phyloP scores from a whole-genome alignment of 2,797 vertebrate genomes.

The Hybognathus amarus region DNA sequence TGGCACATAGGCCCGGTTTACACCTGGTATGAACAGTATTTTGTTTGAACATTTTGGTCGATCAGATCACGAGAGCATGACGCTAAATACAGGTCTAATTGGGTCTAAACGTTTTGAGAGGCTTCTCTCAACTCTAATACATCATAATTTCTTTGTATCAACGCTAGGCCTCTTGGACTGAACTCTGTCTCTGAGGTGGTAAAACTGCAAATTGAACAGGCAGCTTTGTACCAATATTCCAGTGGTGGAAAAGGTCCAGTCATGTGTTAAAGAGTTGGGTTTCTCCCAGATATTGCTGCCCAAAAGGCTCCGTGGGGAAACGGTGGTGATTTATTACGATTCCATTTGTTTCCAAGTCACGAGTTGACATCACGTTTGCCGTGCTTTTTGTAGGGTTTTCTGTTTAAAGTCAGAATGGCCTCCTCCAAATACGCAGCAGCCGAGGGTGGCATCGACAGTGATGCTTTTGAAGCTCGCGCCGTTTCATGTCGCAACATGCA shows the following conservation, averaged over 20 bases:
- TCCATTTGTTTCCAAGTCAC: slow-evolving; percentile 55
- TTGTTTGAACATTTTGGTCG: too few species aligned
- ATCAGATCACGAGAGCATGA: too few species aligned
- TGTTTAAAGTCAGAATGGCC: slow-evolving; percentile 72
- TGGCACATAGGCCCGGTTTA: too few species aligned
- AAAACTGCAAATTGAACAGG: slow-evolving; percentile 61
- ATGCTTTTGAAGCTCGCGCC: slow-evolving; percentile 76
- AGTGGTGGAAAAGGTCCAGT: slow-evolving; percentile 58
- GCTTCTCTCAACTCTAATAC: not conserved
- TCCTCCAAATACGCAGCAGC: slow-evolving; percentile 57
- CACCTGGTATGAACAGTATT: too few species aligned
- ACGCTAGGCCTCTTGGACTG: slow-evolving; percentile 15
- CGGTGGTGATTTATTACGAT: slow-evolving; percentile 53
- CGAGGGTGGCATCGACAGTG: slow-evolving; percentile 70
- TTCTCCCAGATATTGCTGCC: slow-evolving; percentile 38
- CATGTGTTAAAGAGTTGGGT: slow-evolving; percentile 55
- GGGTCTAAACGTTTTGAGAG: too few species aligned
- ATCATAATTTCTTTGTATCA: not conserved
- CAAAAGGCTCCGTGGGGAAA: slow-evolving; percentile 53
- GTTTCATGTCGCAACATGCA: slow-evolving; percentile 79
- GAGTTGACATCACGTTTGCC: slow-evolving; percentile 69
- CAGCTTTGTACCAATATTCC: slow-evolving; percentile 63
- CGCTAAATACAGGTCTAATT: too few species aligned
- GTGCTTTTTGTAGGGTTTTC: slow-evolving; percentile 61
- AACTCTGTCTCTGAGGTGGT: slow-evolving; percentile 52